Evolutionary conservation across 2,797 vertebrate species (phyloP), one percentile per base, ranked within the genome.

Genomic region (Ceyx erithaca): DNA sequence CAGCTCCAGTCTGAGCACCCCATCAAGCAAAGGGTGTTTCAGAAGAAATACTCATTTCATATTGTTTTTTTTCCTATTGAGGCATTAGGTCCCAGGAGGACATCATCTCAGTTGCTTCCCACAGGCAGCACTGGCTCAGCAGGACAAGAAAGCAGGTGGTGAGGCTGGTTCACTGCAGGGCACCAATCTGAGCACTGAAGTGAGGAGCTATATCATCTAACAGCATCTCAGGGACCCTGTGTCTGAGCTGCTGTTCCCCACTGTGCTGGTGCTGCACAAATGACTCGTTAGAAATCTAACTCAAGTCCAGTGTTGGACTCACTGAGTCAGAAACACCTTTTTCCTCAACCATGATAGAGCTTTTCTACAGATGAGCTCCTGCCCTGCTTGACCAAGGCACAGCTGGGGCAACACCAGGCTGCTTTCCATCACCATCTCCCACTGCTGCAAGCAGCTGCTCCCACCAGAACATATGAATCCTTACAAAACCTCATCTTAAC

Each of bases 171-270:
- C 62, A 57, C 54, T 4, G 1, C 57, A 14, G 55, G 63, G 54
- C 61, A 92, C n/a, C 57, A 19, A 21, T 15, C 5, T 18, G 66
- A 82, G 51, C 48, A 26, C 58, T 3, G 9, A 20, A 22, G 26
- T 1, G 51, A 80, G 80, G 28, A 62, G 83, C 80, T 23, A 41
- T 43, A 15, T 2, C n/a, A 1, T 14, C 85, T 33, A 45, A 20
- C 46, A 81, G 46, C 55, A 33, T 43, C 78, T 9, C 49, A 6
- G 41, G 64, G 64, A 25, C 63, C 40, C 22, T 0, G 0, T 0
- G 35, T 4, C 43, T 8, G 59, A 91, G 63, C 68, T 4, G 1
- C 43, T 0, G 3, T 63, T 31, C 54, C 58, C 49, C 3, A 21
- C 52, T 28, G 37, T 4, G 64, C 77, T 45, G n/a, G 5, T 26